A percentile compares a stretch with the other conserved stretches of the same genome.
These are phyloP conservation scores for Colletes collaris DNA, from an alignment of 2,888 invertebrate genomes.

Conservation along the genomic window DNA sequence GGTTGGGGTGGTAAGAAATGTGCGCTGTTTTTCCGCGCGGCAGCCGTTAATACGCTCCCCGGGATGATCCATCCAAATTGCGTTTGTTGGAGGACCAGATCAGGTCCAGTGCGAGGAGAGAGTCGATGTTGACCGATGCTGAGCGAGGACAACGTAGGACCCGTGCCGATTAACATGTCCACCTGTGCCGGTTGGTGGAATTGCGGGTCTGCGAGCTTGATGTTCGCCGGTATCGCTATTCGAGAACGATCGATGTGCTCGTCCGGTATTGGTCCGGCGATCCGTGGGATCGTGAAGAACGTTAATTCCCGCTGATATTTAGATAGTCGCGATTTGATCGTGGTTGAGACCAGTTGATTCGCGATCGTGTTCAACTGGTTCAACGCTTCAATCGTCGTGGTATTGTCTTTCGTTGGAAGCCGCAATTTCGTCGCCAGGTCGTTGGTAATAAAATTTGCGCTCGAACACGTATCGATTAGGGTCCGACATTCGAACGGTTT, in stretches of 20 bases:
- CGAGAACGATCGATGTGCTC: neutral
- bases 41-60: neutral
- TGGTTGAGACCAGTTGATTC: neutral
- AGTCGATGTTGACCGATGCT: neutral
- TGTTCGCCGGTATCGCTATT: neutral
- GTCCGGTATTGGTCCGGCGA: neutral
- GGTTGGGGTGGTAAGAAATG: too few relatives aligned
- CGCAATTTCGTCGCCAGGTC: neutral
- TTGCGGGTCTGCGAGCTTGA: neutral
- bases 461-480: constrained; percentile 2
- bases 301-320: neutral
- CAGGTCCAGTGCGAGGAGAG: neutral
- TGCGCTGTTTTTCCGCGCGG: too few relatives aligned
- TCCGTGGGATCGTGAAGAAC: neutral
- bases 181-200: neutral
- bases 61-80: constrained; percentile 20
- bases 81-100: constrained; percentile 19
- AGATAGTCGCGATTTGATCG: neutral
- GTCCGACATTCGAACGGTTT: neutral
- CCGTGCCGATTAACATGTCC: constrained; percentile 7
- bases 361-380: neutral
- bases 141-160: neutral
- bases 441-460: constrained; percentile 2
- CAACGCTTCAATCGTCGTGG: neutral
- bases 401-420: neutral